These are phyloP conservation scores for Drosophila yooni DNA, from an alignment of 2,888 invertebrate genomes.

Conservation along the genomic window DNA sequence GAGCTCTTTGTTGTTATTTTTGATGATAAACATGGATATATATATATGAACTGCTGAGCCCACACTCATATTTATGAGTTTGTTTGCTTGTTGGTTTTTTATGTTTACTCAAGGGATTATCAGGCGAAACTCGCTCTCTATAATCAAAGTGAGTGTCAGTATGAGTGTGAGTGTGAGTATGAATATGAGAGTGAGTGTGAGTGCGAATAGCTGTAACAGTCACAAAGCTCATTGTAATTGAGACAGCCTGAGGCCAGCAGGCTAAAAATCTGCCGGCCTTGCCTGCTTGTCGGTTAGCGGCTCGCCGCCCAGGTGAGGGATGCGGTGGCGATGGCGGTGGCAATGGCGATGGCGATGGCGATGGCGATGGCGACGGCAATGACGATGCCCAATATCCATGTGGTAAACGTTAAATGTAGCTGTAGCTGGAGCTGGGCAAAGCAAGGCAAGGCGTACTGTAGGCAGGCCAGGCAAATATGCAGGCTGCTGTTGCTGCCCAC, in stretches of 20 bases:
- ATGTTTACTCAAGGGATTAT: constrained; percentile 52
- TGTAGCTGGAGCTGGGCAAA: constrained; percentile 6
- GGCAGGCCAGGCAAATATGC: constrained; percentile 29
- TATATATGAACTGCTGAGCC: not conserved
- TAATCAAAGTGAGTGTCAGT: constrained; percentile 4
- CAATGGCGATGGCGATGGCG: constrained; percentile 3
- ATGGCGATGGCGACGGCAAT: constrained; percentile 2
- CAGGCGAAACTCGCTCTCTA: constrained; percentile 8
- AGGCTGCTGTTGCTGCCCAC: constrained; percentile 25
- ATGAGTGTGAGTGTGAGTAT: not conserved
- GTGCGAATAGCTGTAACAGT: constrained; percentile 15
- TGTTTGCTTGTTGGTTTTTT: constrained; percentile 44
- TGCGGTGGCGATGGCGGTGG: not conserved
- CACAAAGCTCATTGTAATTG: constrained; percentile 35
- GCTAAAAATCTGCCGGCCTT: not conserved
- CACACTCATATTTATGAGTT: constrained; percentile 44
- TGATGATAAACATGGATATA: constrained; percentile 1
- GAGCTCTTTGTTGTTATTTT: constrained; percentile 1
- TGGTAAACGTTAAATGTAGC: constrained; percentile 42
- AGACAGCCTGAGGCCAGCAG: constrained; percentile 20
- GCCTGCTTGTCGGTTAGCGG: not conserved
- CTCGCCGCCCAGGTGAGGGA: constrained; percentile 6
- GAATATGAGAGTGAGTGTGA: not conserved
- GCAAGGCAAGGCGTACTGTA: not conserved
- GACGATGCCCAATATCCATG: constrained; percentile 27